Evolutionary conservation across 2,113 vertebrate genomes (phyloP).

Genomic region (Tichodroma muraria): DNA sequence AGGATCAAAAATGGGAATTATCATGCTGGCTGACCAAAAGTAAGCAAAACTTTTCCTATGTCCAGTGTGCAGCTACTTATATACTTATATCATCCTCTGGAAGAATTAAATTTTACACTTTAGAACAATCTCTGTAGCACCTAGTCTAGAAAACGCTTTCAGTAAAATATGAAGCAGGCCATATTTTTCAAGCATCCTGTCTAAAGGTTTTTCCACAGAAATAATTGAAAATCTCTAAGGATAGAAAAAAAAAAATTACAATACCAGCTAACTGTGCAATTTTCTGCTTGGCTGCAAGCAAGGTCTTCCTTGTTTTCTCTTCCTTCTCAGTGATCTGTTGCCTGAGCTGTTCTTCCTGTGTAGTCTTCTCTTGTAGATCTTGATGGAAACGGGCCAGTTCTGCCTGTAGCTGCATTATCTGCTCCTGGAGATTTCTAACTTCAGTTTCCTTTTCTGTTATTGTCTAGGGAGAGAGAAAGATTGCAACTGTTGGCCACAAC

Average conservation of each 20-base stretch:
- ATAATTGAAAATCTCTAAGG: not conserved
- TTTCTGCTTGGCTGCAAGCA: conserved; percentile 89
- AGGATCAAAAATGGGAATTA: not conserved
- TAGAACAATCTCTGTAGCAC: not conserved
- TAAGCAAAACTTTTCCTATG: not conserved
- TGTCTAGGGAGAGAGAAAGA: conserved; percentile 63
- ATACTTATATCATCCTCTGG: not conserved
- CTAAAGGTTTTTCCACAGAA: not conserved
- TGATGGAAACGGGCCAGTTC: conserved; percentile 84
- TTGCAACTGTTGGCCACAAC: not conserved
- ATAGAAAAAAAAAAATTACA: not conserved
- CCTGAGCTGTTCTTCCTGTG: conserved; percentile 84
- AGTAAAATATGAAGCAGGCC: not conserved
- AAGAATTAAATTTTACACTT: not conserved
- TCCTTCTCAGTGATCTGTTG: conserved; percentile 92
- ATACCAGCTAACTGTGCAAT: conserved; percentile 84
- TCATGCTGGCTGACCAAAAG: not conserved
- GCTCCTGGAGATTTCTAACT: conserved; percentile 80
- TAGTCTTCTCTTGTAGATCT: conserved; percentile 86
- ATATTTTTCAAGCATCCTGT: not conserved
- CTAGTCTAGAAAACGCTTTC: not conserved
- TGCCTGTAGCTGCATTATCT: conserved; percentile 77
- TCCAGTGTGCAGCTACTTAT: not conserved
- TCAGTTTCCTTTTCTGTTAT: conserved; percentile 85
- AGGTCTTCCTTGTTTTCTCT: conserved; percentile 90